Base-by-base conservation (phyloP, 2,797 vertebrate genomes). In the Strix occidentalis region DNA sequence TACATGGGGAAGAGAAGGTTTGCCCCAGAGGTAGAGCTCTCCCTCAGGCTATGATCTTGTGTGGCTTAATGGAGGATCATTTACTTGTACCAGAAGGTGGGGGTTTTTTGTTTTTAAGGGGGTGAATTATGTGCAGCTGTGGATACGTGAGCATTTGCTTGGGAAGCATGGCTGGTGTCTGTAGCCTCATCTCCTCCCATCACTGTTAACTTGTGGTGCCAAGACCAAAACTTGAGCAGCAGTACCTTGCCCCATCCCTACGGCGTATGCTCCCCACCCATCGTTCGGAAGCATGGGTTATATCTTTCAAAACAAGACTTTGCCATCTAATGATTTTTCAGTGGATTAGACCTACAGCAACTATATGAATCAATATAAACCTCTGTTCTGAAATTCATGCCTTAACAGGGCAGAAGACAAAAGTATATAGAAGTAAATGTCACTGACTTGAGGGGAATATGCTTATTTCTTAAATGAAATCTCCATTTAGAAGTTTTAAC, bases 401-500 rank as follows among this genome's bases (percentile, higher is more conserved):
- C 56, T 68, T 68, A n/a, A 41, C 41, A 43, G n/a, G 61, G 53
- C 80, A 90, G 69, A 90, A 92, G 76, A 63, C 48, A 89, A 28
- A 78, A 57, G 35, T 20, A 4, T 11, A 4, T 37, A 18, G 69
- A 81, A 61, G n/a, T 90, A 61, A 81, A 60, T 82, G 74, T 86
- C 83, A 45, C 46, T 65, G 72, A 37, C 71, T 91, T 2, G 1
- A 75, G 76, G 16, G 64, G 39, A 45, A 65, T 58, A 48, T 5
- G 6, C 75, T 79, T 74, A n/a, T 90, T 94, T 93, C 87, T 90
- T 24, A 71, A 75, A 77, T 23, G 54, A 88, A 94, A 41, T 85
- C 82, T 91, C 89, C 75, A 48, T 96, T 96, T 94, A 89, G 88
- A 75, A 82, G 81, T 74, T 91, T 56, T 72, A 96, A 94, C 93